Evolutionary conservation across 1,140 invertebrate genomes (phyloP).

Genomic region (Zaprionus ornatus): DNA sequence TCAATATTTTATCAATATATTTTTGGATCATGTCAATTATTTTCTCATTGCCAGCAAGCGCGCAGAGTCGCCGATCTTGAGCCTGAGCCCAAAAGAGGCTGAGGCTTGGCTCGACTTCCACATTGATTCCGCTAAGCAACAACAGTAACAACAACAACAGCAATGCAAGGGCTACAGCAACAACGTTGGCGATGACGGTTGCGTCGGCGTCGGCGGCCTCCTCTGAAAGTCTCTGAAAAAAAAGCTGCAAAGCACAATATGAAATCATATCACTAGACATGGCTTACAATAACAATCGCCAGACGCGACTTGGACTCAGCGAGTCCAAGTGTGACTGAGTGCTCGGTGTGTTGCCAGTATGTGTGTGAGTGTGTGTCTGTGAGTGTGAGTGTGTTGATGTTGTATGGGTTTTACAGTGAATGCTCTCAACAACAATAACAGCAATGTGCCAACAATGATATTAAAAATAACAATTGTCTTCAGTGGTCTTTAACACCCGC

Average conservation of each 20-base stretch:
- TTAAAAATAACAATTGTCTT: constrained; percentile 82
- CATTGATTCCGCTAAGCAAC: constrained; percentile 10
- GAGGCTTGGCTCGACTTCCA: background rate
- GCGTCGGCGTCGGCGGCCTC: constrained; percentile 41
- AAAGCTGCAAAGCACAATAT: constrained; percentile 74
- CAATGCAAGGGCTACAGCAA: constrained; percentile 32
- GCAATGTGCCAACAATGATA: constrained; percentile 73
- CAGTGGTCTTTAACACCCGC: constrained; percentile 82
- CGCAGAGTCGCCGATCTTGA: background rate
- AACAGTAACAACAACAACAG: constrained; percentile 41
- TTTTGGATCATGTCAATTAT: constrained; percentile 15
- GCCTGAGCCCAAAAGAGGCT: background rate
- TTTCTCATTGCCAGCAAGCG: constrained; percentile 1
- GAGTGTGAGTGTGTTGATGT: constrained; percentile 44
- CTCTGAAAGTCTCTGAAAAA: constrained; percentile 60
- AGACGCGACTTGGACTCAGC: constrained; percentile 15
- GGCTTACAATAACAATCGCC: constrained; percentile 74
- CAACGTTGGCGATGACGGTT: constrained; percentile 46
- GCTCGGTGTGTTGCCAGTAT: constrained; percentile 15
- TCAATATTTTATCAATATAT: background rate
- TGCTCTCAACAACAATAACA: constrained; percentile 43
- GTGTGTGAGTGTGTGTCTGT: constrained; percentile 7
- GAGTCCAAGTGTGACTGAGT: constrained; percentile 76
- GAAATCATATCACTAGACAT: constrained; percentile 81
- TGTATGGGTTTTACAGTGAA: constrained; percentile 71